Percentiles rank a stretch among this genome's conserved stretches.
phyloP scores from a whole-genome alignment of 2,797 vertebrate species.

The Rhinogobio ventralis region DNA sequence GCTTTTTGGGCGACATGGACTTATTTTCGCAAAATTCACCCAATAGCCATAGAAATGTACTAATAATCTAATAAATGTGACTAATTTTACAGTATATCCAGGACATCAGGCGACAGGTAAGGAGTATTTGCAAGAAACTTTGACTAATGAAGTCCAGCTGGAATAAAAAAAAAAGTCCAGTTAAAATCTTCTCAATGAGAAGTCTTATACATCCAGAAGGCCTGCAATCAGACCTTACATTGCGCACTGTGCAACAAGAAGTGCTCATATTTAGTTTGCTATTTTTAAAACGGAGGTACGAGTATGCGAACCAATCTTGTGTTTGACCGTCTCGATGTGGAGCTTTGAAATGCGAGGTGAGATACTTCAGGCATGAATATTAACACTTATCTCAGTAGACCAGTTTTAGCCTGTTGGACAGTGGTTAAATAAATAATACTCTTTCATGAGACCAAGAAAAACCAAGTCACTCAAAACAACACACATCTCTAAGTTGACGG shows the following conservation, averaged over 20 bases:
- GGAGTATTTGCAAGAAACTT: neutral
- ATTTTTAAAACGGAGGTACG: constrained; percentile 60
- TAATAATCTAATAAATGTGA: neutral
- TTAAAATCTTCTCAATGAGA: constrained; percentile 51
- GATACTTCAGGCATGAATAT: constrained; percentile 37
- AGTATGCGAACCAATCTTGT: constrained; percentile 28
- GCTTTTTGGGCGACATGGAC: neutral
- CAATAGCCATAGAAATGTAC: neutral
- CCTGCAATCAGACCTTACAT: constrained; percentile 52
- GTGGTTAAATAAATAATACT: constrained; percentile 50
- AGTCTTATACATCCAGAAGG: constrained; percentile 46
- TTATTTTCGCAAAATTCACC: neutral
- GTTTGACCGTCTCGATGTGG: constrained; percentile 5
- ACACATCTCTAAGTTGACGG: constrained; percentile 10
- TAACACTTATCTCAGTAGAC: constrained; percentile 39
- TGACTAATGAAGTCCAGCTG: constrained; percentile 42
- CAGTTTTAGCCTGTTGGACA: constrained; percentile 33
- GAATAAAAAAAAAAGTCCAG: constrained; percentile 42
- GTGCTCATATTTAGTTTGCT: constrained; percentile 51
- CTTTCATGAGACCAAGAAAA: constrained; percentile 18
- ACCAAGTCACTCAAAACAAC: constrained; percentile 3
- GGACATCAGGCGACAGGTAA: neutral
- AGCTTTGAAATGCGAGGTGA: constrained; percentile 41
- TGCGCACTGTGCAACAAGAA: constrained; percentile 14
- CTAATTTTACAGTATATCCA: neutral